Base-by-base conservation (phyloP, 2,113 vertebrate species). In the Apteryx mantelli region DNA sequence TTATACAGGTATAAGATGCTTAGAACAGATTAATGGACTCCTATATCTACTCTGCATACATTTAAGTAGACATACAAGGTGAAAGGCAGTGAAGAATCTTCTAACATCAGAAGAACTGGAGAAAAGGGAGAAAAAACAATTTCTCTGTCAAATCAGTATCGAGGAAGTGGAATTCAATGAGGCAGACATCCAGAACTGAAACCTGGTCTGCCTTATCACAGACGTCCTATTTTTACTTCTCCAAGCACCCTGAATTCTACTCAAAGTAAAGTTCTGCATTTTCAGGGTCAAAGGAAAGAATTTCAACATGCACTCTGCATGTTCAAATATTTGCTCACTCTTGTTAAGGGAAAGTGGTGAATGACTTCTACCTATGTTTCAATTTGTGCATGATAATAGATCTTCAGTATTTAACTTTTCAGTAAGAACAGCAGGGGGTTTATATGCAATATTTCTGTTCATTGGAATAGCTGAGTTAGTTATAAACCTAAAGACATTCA, bases 371-470 rank as follows among this genome's bases (percentile, higher is more conserved):
- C 73, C 18, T 58, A n/a, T 88, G 13, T 66, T 95, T 96, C 68
- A 82, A 65, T 66, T 65, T 91, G 76, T 68, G 25, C 55, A 71
- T 46, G 40, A 60, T 82, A 86, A 30, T 92, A 38, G 24, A 80
- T 78, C 65, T 88, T 68, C 74, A 73, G 73, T 19, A 61, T 78
- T 96, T 94, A 53, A 68, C 69, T 96, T 88, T 86, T 64, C 73
- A 61, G 22, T 66, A 68, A 38, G 26, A 88, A 32, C 7, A 91
- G 82, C 53, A 74, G 32, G 5, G n/a, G 34, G 12, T 79, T 95
- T 93, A 36, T 86, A 58, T 34, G 36, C 30, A 91, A 6, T 89
- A 74, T 81, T 93, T 65, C 40, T 56, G 25, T 15, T 86, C 50
- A 61, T 21, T 80, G 42, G 24, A 75, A n/a, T 50, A 88, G 15